These are phyloP conservation scores for Megalopta genalis DNA, from an alignment of 1,140 invertebrate species.

Conservation along the genomic window DNA sequence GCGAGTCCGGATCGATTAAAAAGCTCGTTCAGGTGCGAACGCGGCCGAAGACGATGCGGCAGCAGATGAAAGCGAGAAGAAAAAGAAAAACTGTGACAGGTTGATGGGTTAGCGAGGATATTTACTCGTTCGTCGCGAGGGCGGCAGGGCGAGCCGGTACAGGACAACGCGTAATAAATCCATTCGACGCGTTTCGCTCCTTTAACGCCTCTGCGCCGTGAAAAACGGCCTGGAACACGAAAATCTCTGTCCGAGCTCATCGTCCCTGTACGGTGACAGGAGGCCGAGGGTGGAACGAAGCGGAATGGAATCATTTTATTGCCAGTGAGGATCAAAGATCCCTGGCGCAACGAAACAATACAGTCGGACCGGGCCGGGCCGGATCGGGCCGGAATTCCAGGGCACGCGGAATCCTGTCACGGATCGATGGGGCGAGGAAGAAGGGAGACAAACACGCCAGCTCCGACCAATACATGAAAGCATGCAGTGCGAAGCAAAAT, in stretches of 20 bases:
- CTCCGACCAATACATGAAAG: not conserved
- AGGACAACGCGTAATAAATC: constrained; percentile 15
- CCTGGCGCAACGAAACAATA: constrained; percentile 17
- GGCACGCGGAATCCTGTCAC: not conserved
- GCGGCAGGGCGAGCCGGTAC: not conserved
- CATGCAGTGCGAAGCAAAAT: not conserved
- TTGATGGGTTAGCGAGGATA: constrained; percentile 4
- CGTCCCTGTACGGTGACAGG: not conserved
- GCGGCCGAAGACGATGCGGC: too few relatives aligned
- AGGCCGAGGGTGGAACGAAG: not conserved
- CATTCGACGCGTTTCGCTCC: not conserved
- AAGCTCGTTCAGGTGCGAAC: not conserved
- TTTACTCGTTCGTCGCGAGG: not conserved
- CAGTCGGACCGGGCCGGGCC: too few relatives aligned
- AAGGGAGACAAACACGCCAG: too few relatives aligned
- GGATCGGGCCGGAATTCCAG: constrained; percentile 4
- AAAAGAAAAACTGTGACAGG: not conserved
- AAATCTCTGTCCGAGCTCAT: not conserved
- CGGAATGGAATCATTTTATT: constrained; percentile 18
- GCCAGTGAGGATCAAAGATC: constrained; percentile 20
- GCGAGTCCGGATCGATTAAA: not conserved
- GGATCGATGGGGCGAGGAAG: not conserved
- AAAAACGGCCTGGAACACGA: not conserved
- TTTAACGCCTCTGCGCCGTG: not conserved
- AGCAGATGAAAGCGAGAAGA: not conserved